Evolutionary conservation across 2,113 vertebrate species (phyloP).

Genomic region (Engystomops pustulosus): DNA sequence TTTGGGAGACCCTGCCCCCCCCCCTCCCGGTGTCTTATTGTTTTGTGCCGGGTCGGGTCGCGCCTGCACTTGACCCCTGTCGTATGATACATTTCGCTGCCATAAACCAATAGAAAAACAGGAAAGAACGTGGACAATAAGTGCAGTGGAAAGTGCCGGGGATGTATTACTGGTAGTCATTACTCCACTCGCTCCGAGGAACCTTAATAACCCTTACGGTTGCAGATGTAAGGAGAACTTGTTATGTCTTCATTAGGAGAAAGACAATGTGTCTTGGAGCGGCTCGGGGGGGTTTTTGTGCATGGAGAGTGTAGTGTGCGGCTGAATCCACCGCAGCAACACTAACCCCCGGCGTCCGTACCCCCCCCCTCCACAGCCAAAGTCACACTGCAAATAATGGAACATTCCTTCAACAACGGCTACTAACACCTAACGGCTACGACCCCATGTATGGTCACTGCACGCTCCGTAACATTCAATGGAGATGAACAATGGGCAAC

Average conservation of each 20-base stretch:
- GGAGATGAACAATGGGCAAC: too few species aligned
- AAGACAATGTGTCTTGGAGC: constrained; percentile 14
- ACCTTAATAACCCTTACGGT: constrained; percentile 17
- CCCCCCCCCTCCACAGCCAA: too few species aligned
- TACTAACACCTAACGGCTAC: too few species aligned
- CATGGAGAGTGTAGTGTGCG: neutral
- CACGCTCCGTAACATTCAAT: too few species aligned
- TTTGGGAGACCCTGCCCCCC: too few species aligned
- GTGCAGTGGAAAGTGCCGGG: neutral
- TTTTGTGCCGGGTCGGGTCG: neutral
- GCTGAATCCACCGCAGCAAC: neutral
- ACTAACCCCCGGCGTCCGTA: too few species aligned
- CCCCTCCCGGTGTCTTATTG: neutral
- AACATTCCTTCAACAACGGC: too few species aligned
- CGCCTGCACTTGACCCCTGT: neutral
- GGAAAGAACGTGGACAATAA: constrained; percentile 1
- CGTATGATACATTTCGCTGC: neutral
- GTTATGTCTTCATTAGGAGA: neutral
- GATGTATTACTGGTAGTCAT: neutral
- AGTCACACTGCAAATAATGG: too few species aligned
- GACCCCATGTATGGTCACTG: too few species aligned
- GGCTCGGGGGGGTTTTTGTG: neutral
- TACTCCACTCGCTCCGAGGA: constrained; percentile 16
- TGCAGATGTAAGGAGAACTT: neutral
- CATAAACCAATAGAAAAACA: constrained; percentile 7